Conservation (phyloP, 1,140 invertebrate genomes). For the Nephila pilipes region DNA sequence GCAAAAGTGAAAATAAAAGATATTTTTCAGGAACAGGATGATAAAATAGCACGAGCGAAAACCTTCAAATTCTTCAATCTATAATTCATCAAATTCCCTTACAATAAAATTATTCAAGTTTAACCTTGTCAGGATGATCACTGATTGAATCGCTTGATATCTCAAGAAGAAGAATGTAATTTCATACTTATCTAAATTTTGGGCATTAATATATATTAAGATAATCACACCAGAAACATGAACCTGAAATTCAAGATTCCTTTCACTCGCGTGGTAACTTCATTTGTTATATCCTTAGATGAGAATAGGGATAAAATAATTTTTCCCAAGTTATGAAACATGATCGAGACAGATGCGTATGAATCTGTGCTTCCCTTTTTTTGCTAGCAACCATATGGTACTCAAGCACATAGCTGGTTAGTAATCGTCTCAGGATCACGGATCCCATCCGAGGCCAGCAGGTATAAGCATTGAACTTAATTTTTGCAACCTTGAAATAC, state of each 20-base stretch:
- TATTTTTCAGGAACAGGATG: no score
- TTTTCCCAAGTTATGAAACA: constrained; percentile 4
- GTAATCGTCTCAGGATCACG: neutral
- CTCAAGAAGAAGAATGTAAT: neutral
- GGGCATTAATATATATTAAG: neutral
- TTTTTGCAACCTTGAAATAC: constrained; percentile 13
- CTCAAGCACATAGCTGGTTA: neutral
- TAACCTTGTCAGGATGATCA: neutral
- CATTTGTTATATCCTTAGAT: neutral
- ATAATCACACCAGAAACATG: neutral
- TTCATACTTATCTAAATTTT: neutral
- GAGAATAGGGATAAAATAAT: neutral
- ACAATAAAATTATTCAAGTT: neutral
- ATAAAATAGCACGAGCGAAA: no score
- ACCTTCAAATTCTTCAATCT: no score
- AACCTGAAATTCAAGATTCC: neutral
- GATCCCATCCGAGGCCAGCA: neutral
- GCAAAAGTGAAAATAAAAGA: no score
- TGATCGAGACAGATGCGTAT: neutral
- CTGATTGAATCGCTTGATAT: neutral
- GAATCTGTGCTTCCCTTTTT: neutral
- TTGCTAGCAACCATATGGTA: neutral
- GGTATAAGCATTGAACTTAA: neutral
- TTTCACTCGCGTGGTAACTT: neutral
- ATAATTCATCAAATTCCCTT: no score